Evolutionary conservation across 2,888 invertebrate species (phyloP).

Genomic region (Notodonta ziczac): DNA sequence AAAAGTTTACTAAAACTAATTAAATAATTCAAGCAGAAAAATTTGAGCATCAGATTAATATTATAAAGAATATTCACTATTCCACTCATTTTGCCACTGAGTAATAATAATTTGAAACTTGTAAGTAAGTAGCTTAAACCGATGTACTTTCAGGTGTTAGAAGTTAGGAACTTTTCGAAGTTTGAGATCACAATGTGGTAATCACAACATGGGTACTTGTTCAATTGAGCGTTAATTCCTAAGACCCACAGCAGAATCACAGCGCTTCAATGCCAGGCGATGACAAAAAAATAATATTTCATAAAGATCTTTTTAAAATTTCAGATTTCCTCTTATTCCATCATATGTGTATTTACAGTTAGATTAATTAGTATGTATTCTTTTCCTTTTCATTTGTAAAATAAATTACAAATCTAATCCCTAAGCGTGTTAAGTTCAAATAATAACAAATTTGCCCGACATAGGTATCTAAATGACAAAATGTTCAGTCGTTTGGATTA

Average conservation of each 20-base stretch:
- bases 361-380: no score
- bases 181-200: not conserved
- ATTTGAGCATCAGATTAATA: conserved; percentile 78
- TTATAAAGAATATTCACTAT: conserved; percentile 36
- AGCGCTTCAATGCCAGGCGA: not conserved
- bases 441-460: not conserved
- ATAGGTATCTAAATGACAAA: conserved; percentile 32
- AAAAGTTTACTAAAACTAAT: conserved; percentile 61
- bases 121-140: no score
- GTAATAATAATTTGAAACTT: conserved; percentile 73
- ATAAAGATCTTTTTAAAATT: no score
- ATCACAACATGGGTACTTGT: no score
- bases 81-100: conserved; percentile 71
- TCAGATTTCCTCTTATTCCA: not conserved
- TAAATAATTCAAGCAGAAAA: conserved; percentile 67
- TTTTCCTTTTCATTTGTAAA: no score
- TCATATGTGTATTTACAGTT: conserved; percentile 10
- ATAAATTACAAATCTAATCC: not conserved
- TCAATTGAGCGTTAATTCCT: no score
- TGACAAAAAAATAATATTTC: not conserved
- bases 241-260: no score
- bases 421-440: not conserved
- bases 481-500: conserved; percentile 58
- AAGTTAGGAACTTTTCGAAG: conserved; percentile 21
- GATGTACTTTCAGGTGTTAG: conserved; percentile 9